Percentiles rank a stretch among this genome's conserved stretches.
Conservation (phyloP, 2,888 invertebrate genomes). For the Itoplectis maculator region DNA sequence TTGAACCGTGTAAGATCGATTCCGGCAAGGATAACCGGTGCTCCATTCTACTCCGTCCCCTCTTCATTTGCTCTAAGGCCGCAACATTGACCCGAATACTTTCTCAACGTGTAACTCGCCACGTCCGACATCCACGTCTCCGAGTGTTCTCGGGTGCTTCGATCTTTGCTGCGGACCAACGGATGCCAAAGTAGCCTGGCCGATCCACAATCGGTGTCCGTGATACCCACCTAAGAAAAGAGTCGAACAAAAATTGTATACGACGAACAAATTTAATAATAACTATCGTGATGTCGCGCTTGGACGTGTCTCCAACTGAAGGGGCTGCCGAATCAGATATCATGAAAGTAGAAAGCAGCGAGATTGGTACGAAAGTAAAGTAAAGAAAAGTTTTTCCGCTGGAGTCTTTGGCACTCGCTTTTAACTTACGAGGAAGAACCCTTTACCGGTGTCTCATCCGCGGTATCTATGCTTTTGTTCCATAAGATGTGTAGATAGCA, state of each 20-base stretch:
- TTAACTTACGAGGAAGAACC: too few relatives aligned
- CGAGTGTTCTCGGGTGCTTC: conserved; percentile 66
- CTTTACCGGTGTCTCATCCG: too few relatives aligned
- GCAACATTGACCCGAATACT: conserved; percentile 81
- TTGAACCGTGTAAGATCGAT: conserved; percentile 53
- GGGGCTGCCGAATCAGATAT: conserved; percentile 12
- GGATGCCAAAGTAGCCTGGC: not conserved
- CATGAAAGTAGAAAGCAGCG: conserved; percentile 21
- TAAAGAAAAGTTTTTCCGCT: conserved; percentile 6
- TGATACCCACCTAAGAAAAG: not conserved
- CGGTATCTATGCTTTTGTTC: too few relatives aligned
- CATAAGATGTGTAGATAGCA: too few relatives aligned
- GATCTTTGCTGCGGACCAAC: conserved; percentile 32
- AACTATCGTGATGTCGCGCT: not conserved
- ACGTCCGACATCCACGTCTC: conserved; percentile 8
- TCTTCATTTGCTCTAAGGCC: conserved; percentile 73
- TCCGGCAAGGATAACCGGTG: conserved; percentile 78
- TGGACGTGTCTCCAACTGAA: not conserved
- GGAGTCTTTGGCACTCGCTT: conserved; percentile 35
- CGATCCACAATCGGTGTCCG: not conserved
- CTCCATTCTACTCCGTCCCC: conserved; percentile 63
- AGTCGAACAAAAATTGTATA: not conserved
- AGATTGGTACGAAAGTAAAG: too few relatives aligned
- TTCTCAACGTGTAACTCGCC: conserved; percentile 37
- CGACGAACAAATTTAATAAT: not conserved